Evolutionary conservation across 2,113 vertebrate genomes (phyloP).

Genomic region (Hyla sarda): DNA sequence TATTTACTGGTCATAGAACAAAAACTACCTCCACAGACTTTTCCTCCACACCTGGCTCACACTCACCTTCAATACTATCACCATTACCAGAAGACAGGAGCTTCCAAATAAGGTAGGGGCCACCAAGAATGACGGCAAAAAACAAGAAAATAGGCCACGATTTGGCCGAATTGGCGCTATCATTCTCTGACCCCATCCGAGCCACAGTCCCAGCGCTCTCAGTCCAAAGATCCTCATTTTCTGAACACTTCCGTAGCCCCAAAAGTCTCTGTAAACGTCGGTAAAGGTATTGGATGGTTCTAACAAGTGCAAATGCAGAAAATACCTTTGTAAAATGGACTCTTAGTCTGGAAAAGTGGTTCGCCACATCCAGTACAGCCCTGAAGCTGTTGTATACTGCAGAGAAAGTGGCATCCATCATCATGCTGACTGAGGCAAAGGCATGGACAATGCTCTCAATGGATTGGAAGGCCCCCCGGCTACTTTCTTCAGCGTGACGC

Average conservation of each 20-base stretch:
- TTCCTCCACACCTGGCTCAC: background rate
- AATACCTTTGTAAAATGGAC: slow-evolving; percentile 93
- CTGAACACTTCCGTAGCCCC: slow-evolving; percentile 79
- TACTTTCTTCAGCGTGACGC: slow-evolving; percentile 96
- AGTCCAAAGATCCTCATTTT: slow-evolving; percentile 92
- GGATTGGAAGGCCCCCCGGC: slow-evolving; percentile 95
- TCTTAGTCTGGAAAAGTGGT: slow-evolving; percentile 92
- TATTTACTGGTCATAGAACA: too few species aligned
- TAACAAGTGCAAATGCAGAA: slow-evolving; percentile 93
- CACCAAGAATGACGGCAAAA: slow-evolving; percentile 93
- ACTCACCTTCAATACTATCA: slow-evolving; percentile 81
- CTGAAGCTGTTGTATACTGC: slow-evolving; percentile 98
- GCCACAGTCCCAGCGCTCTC: slow-evolving; percentile 84
- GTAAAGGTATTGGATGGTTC: slow-evolving; percentile 91
- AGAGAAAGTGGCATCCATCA: slow-evolving; percentile 98
- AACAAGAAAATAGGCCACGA: slow-evolving; percentile 98
- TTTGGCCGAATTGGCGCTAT: slow-evolving; percentile 78
- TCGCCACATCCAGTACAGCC: slow-evolving; percentile 94
- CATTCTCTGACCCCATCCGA: slow-evolving; percentile 74
- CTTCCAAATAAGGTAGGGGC: slow-evolving; percentile 98
- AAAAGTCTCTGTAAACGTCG: slow-evolving; percentile 83
- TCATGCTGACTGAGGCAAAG: slow-evolving; percentile 96
- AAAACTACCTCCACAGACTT: background rate
- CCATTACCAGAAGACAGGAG: slow-evolving; percentile 81
- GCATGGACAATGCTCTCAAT: slow-evolving; percentile 98